phyloP scores from a whole-genome alignment of 1,140 invertebrate species.

The Drosophila jambulina region DNA sequence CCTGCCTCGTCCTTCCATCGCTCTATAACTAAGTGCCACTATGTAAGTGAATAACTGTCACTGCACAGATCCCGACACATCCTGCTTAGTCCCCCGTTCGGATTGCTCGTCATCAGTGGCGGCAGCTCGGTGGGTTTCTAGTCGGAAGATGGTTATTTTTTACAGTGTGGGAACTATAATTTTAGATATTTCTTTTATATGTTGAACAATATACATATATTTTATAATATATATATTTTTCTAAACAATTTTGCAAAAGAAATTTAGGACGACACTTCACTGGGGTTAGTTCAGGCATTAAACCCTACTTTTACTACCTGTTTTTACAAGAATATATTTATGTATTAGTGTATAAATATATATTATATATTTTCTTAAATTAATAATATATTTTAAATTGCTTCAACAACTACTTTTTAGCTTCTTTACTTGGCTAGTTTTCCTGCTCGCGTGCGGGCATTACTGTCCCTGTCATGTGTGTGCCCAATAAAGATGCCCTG shows the following conservation, averaged over 20 bases:
- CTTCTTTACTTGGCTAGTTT: background rate
- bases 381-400: background rate
- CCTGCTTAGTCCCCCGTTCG: conserved; percentile 18
- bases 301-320: background rate
- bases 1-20: conserved; percentile 33
- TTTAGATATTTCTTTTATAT: background rate
- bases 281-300: background rate
- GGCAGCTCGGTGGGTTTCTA: background rate
- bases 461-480: conserved; percentile 12
- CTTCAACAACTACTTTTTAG: too few relatives aligned
- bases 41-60: conserved; percentile 79
- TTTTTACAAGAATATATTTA: background rate
- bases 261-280: background rate
- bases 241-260: background rate
- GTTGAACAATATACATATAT: too few relatives aligned
- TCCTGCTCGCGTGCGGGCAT: background rate
- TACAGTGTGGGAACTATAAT: background rate
- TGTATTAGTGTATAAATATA: background rate
- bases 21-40: conserved; percentile 78
- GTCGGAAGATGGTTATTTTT: background rate
- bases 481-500: conserved; percentile 21
- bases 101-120: conserved; percentile 24
- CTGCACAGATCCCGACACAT: conserved; percentile 55
- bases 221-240: background rate
- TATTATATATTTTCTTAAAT: background rate